Evolutionary conservation across 2,888 invertebrate species (phyloP).

Genomic region (Deilephila porcellus): DNA sequence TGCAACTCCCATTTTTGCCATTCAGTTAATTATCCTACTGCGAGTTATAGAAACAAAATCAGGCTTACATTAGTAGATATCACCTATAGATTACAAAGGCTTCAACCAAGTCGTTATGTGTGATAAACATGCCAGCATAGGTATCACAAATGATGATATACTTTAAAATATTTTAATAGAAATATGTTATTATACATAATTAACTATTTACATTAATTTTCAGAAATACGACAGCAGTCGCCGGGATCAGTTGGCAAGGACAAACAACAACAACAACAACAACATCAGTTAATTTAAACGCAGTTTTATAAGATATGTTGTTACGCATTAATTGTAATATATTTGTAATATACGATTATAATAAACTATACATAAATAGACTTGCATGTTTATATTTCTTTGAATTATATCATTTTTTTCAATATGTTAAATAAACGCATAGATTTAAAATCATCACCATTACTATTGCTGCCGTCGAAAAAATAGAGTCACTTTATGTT

Average conservation of each 20-base stretch:
- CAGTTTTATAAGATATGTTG: background rate
- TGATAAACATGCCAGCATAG: background rate
- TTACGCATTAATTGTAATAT: background rate
- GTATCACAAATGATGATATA: no score
- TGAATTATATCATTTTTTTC: background rate
- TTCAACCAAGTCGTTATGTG: background rate
- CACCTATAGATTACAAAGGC: no score
- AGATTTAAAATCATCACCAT: no score
- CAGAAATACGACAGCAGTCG: conserved; percentile 55
- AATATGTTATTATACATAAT: conserved; percentile 20
- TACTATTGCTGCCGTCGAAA: no score
- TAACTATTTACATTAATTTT: conserved; percentile 39
- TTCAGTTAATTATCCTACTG: no score
- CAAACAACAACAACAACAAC: conserved; percentile 49
- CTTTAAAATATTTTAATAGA: background rate
- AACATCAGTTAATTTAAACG: conserved; percentile 35
- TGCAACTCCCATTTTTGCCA: no score
- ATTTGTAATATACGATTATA: conserved; percentile 8
- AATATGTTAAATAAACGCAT: no score
- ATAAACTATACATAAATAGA: background rate
- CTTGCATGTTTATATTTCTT: background rate
- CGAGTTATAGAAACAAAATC: no score
- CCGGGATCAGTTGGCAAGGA: conserved; percentile 43
- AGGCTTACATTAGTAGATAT: no score
- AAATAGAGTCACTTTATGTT: no score